Evolutionary conservation across 2,797 vertebrate genomes (phyloP), one percentile per base, ranked within the genome.

Genomic region (Heteromormyrus szaboi): DNA sequence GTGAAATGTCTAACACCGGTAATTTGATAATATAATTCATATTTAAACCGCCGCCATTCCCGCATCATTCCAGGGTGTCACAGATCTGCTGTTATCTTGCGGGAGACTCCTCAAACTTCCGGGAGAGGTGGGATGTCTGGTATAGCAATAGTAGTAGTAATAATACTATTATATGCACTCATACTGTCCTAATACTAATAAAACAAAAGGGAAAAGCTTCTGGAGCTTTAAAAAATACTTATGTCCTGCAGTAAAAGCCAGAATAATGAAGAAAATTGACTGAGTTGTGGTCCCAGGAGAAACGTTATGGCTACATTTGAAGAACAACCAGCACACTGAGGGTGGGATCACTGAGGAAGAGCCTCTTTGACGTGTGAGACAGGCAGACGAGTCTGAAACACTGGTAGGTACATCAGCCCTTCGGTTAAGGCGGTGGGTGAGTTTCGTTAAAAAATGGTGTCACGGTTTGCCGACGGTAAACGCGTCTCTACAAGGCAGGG

Each of bases 351-450:
- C 41, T 9, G 85, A 54, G 25, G 25, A 51, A 19, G 48, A 51
- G 51, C 25, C 48, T 53, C 41, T 83, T 44, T 85, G 53, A 87
- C 85, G n/a, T 29, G 37, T n/a, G 33, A 59, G 17, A 37, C 54
- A n/a, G 17, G 53, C 29, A 56, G 19, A 54, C 50, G 0, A 54
- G 46, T 86, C 29, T 59, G 19, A 87, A 87, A 87, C 59, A 48
- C 59, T 87, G 86, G 29, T 59, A 86, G 86, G 85, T 59, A 86
- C 85, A 56, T 65, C 56, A 65, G 86, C 51, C 33, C 37, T 87
- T 87, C 11, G 22, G 56, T 87, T 87, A 87, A 87, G 86, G 86
- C 86, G 86, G 41, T 65, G 86, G 86, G 86, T 87, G 86, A 87
- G 41, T 44, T 65, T 65, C 4, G 22, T 87, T 65, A 87, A 65